Evolutionary conservation across 2,113 vertebrate genomes (phyloP).

Genomic region (Bagarius yarrelli): DNA sequence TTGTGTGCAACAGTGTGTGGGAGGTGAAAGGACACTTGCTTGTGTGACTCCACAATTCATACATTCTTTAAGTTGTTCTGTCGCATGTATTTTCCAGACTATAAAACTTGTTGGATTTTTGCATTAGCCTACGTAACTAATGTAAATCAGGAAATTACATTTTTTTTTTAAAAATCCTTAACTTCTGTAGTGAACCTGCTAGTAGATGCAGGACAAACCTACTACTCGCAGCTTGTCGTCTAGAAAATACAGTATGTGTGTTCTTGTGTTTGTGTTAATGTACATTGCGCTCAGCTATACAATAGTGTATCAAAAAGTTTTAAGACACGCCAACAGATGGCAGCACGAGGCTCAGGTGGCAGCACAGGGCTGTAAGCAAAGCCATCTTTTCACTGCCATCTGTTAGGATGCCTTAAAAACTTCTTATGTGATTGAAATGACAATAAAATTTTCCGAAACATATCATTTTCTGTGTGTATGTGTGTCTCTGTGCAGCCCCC

Average conservation of each 20-base stretch:
- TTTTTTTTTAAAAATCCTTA: background rate
- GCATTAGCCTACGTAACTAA: background rate
- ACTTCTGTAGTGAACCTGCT: background rate
- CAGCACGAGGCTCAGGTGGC: no score
- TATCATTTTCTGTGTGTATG: background rate
- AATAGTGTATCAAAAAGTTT: no score
- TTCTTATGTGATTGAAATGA: no score
- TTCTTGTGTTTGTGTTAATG: background rate
- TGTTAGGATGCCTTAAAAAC: no score
- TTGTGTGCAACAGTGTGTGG: constrained; percentile 28
- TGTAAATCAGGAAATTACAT: background rate
- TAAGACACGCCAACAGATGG: no score
- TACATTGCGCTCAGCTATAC: background rate
- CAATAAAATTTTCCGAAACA: background rate
- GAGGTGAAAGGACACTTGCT: constrained; percentile 6
- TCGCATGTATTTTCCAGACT: constrained; percentile 13
- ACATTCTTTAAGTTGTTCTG: background rate
- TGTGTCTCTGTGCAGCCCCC: constrained; percentile 76
- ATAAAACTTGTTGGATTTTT: background rate
- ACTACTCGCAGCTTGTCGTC: background rate
- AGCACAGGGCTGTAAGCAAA: no score
- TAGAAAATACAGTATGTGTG: constrained; percentile 1
- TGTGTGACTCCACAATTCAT: constrained; percentile 15
- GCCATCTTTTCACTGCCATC: no score
- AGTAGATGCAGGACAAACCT: background rate